Evolutionary conservation across 53 echinoderm and acorn worm genomes (phyloP).

Genomic region (Luidia sarsii): DNA sequence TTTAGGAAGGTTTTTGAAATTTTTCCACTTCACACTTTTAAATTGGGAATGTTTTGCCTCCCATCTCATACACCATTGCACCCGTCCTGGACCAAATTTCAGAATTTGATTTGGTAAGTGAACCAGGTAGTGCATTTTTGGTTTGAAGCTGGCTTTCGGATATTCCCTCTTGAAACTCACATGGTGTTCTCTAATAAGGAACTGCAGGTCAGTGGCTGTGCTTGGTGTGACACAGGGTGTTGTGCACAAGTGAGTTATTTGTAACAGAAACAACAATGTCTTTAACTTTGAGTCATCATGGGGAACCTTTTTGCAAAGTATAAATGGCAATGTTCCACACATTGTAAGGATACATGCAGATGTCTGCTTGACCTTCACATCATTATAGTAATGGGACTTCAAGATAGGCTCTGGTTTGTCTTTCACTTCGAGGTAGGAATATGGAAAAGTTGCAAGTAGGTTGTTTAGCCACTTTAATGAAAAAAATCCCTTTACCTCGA

Average conservation of each 20-base stretch:
- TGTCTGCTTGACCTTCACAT: conserved; percentile 64
- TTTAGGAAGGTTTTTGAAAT: conserved; percentile 67
- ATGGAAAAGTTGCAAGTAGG: neutral
- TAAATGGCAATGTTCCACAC: conserved; percentile 47
- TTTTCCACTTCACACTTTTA: conserved; percentile 51
- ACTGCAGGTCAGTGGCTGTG: conserved; percentile 34
- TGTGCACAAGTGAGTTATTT: conserved; percentile 58
- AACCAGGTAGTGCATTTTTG: conserved; percentile 70
- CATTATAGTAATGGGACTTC: conserved; percentile 10
- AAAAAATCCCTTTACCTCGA: conserved; percentile 7
- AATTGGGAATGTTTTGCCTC: conserved; percentile 58
- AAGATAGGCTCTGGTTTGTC: conserved; percentile 54
- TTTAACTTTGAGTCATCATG: conserved; percentile 50
- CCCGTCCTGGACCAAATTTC: conserved; percentile 43
- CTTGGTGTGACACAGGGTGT: conserved; percentile 32
- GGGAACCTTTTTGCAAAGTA: conserved; percentile 59
- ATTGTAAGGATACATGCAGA: conserved; percentile 57
- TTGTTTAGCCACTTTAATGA: conserved; percentile 1
- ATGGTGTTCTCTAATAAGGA: conserved; percentile 49
- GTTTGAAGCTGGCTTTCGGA: conserved; percentile 56
- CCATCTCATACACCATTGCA: conserved; percentile 56
- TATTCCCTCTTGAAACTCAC: conserved; percentile 31
- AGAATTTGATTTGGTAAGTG: conserved; percentile 62
- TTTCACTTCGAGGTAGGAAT: conserved; percentile 8
- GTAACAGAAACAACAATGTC: conserved; percentile 51